Conservation (phyloP, 1,140 invertebrate genomes). For the Sminthurides bifidus region DNA sequence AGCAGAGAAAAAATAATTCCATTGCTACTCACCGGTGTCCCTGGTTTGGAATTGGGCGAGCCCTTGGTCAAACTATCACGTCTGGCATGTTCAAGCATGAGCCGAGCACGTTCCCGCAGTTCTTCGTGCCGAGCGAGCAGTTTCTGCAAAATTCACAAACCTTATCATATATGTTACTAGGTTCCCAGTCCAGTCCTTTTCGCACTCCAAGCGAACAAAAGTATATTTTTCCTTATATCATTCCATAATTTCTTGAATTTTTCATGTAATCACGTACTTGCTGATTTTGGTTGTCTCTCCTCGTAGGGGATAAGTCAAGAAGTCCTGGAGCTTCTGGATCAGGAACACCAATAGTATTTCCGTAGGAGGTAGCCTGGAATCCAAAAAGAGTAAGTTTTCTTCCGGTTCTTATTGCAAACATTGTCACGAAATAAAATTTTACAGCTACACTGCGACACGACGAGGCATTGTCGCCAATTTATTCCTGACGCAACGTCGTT, state of each 20-base stretch:
- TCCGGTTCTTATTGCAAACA: too few species aligned
- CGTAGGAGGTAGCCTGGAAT: background rate
- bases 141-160: slow-evolving; percentile 35
- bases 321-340: slow-evolving; percentile 35
- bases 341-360: slow-evolving; percentile 23
- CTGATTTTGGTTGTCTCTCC: slow-evolving; percentile 25
- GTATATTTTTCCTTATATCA: too few species aligned
- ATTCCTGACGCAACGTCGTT: too few species aligned
- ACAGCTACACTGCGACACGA: too few species aligned
- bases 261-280: slow-evolving; percentile 18
- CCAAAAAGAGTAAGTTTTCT: background rate
- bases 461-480: too few species aligned
- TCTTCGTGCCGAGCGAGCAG: slow-evolving; percentile 65
- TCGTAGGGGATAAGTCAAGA: slow-evolving; percentile 36
- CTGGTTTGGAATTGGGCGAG: slow-evolving; percentile 37
- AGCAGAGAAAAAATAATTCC: background rate
- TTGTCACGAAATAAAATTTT: too few species aligned
- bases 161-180: too few species aligned
- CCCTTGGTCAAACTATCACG: slow-evolving; percentile 40
- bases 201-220: too few species aligned
- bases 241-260: slow-evolving; percentile 9
- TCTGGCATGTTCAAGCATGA: slow-evolving; percentile 68
- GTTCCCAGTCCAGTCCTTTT: too few species aligned
- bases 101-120: slow-evolving; percentile 76
- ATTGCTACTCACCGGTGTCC: slow-evolving; percentile 23